Evolutionary conservation across 2,797 vertebrate genomes (phyloP).

Genomic region (Chaetophractus vellerosus): DNA sequence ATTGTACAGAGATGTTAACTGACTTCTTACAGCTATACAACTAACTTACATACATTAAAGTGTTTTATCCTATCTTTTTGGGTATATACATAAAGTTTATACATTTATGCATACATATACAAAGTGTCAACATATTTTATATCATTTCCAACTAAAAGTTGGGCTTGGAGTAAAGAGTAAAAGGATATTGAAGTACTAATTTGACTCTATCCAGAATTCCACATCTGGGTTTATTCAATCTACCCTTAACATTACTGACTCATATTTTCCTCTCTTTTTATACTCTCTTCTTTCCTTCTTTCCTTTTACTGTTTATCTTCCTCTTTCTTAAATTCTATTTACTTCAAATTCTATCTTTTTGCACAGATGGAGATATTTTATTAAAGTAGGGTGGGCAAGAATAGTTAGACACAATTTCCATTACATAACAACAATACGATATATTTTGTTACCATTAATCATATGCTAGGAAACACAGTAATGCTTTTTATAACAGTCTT

Average conservation of each 20-base stretch:
- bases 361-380: not conserved
- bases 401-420: not conserved
- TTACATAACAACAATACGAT: not conserved
- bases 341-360: conserved; percentile 8
- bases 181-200: conserved; percentile 13
- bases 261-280: not conserved
- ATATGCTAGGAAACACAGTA: not conserved
- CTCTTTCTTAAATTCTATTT: conserved; percentile 46
- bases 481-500: not conserved
- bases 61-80: too few species aligned
- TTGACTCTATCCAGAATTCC: conserved; percentile 15
- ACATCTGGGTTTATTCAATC: not conserved
- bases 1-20: conserved; percentile 35
- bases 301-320: not conserved
- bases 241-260: not conserved
- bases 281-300: not conserved
- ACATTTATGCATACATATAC: not conserved
- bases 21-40: not conserved
- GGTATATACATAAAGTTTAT: too few species aligned
- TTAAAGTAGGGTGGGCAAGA: not conserved
- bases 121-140: not conserved
- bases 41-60: not conserved
- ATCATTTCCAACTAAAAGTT: not conserved
- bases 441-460: not conserved
- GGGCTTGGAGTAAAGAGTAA: not conserved